Percentiles rank a stretch among this genome's conserved stretches.
phyloP scores from a whole-genome alignment of 1,140 invertebrate species.

The Nephotettix cincticeps region DNA sequence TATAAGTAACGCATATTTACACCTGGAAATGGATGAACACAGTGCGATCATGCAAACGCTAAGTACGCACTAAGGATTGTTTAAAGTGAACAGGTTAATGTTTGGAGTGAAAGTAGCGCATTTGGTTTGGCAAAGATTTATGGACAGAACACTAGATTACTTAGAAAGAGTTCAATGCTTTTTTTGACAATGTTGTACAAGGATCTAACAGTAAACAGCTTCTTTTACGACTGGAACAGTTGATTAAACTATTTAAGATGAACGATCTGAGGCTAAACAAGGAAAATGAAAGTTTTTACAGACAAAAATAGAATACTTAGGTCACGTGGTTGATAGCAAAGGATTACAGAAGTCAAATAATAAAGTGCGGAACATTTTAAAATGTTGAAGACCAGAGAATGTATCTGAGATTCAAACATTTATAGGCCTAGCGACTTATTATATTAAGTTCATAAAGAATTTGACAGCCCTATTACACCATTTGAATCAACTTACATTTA shows the following conservation, averaged over 20 bases:
- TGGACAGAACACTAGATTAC: background rate
- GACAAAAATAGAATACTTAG: no score
- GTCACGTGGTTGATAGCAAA: no score
- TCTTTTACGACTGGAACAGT: background rate
- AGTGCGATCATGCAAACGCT: background rate
- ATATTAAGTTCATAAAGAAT: no score
- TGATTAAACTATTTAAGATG: background rate
- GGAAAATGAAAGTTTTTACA: constrained; percentile 9
- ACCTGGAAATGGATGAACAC: background rate
- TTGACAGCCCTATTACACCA: no score
- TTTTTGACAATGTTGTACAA: background rate
- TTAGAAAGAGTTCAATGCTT: background rate
- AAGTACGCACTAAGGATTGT: background rate
- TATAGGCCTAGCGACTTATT: no score
- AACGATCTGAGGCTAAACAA: background rate
- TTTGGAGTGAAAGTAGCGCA: constrained; percentile 4
- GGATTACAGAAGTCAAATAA: no score
- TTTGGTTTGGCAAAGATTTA: background rate
- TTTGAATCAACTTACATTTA: no score
- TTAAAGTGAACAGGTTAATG: background rate
- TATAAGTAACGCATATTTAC: background rate
- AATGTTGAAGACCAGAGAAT: no score
- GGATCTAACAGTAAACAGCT: constrained; percentile 1
- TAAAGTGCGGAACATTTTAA: no score
- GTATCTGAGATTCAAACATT: no score